Evolutionary conservation across 2,888 invertebrate species (phyloP).

Genomic region (Protophormia terraenovae): DNA sequence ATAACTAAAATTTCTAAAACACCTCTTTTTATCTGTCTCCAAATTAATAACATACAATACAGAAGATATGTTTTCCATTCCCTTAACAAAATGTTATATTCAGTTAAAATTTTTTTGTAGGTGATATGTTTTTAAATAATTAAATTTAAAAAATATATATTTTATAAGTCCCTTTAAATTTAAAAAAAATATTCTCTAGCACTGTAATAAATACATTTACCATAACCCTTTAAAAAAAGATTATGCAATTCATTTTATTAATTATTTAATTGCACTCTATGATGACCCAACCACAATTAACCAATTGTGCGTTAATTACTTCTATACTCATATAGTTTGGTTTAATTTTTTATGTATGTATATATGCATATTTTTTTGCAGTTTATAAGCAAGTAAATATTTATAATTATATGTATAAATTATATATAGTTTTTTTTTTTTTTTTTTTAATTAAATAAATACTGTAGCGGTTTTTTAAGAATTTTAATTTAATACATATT

Average conservation of each 20-base stretch:
- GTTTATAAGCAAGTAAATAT: neutral
- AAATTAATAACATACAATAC: no score
- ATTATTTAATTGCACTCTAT: constrained; percentile 13
- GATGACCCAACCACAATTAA: constrained; percentile 58
- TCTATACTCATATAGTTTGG: neutral
- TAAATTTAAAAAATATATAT: no score
- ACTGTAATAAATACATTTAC: no score
- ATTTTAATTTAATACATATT: constrained; percentile 28
- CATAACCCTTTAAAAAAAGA: neutral
- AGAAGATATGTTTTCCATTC: no score
- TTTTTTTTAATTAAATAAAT: neutral
- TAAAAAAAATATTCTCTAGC: no score
- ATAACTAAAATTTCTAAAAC: no score
- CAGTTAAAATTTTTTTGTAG: no score
- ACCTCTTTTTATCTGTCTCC: no score
- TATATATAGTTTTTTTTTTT: neutral
- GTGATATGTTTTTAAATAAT: no score
- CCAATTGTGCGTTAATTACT: constrained; percentile 57
- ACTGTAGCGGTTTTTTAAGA: neutral
- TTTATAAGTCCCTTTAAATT: no score
- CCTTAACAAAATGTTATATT: no score
- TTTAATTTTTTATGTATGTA: neutral
- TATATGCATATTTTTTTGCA: neutral
- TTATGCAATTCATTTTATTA: neutral
- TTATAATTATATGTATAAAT: constrained; percentile 17